phyloP scores from a whole-genome alignment of 2,888 invertebrate species.

The Drosophila nigritarsus region DNA sequence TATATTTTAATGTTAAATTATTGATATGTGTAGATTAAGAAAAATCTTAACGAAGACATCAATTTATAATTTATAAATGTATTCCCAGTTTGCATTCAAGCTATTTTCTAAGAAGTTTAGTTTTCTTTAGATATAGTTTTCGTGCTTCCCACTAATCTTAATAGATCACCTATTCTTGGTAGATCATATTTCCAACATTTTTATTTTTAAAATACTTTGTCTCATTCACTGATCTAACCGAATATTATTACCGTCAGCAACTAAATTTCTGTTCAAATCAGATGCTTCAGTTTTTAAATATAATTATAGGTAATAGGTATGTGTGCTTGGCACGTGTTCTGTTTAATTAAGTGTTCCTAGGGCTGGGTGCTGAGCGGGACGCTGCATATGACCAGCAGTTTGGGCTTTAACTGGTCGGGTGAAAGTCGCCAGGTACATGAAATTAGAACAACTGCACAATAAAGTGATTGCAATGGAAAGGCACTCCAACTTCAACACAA shows the following conservation, averaged over 20 bases:
- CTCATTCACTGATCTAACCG: constrained; percentile 3
- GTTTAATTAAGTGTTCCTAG: constrained; percentile 44
- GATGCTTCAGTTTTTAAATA: constrained; percentile 11
- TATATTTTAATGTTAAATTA: not conserved
- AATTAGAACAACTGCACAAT: constrained; percentile 66
- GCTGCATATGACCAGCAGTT: constrained; percentile 25
- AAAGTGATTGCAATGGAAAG: constrained; percentile 66
- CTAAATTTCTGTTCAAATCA: constrained; percentile 36
- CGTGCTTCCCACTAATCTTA: not conserved
- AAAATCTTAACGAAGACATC: too few species aligned
- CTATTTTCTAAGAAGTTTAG: not conserved
- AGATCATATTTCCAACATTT: constrained; percentile 1
- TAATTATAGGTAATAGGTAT: constrained; percentile 12
- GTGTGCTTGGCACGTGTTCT: constrained; percentile 40
- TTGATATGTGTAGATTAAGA: not conserved
- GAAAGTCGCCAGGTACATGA: constrained; percentile 54
- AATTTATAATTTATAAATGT: not conserved
- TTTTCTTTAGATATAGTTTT: not conserved
- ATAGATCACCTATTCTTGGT: not conserved
- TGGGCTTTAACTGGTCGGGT: constrained; percentile 36
- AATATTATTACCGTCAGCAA: constrained; percentile 20
- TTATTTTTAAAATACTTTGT: not conserved
- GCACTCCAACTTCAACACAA: constrained; percentile 19
- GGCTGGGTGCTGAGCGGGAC: constrained; percentile 1
- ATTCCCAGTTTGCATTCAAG: not conserved